Percentiles rank a stretch among this genome's conserved stretches.
phyloP scores from a whole-genome alignment of 1,140 invertebrate genomes.

The Portunus trituberculatus region DNA sequence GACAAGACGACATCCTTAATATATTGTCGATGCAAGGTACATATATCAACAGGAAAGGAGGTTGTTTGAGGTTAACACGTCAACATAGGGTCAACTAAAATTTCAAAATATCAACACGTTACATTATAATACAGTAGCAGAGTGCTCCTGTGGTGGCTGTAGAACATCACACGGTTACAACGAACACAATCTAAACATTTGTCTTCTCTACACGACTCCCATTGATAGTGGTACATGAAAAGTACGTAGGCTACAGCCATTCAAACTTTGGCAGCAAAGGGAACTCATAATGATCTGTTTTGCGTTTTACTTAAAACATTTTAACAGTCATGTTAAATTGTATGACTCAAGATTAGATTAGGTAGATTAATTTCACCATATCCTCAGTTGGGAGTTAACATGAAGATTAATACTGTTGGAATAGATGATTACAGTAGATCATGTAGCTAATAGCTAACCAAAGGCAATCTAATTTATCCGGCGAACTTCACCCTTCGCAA shows the following conservation, averaged over 20 bases:
- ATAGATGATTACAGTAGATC: not conserved
- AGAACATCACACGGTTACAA: too few relatives aligned
- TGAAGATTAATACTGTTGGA: not conserved
- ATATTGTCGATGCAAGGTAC: not conserved
- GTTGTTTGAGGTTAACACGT: not conserved
- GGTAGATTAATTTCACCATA: not conserved
- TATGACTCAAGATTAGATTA: not conserved
- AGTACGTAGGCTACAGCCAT: too few relatives aligned
- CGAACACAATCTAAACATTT: too few relatives aligned
- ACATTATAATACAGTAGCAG: too few relatives aligned
- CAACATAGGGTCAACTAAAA: not conserved
- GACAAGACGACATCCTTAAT: not conserved
- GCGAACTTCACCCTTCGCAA: not conserved
- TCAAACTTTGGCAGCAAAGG: too few relatives aligned
- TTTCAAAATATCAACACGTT: too few relatives aligned
- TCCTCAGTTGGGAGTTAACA: not conserved
- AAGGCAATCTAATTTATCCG: not conserved
- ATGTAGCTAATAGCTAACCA: not conserved
- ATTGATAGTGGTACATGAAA: too few relatives aligned
- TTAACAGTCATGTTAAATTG: not conserved
- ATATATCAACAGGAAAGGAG: not conserved
- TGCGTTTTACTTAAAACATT: not conserved
- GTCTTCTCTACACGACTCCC: too few relatives aligned
- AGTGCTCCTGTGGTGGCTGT: too few relatives aligned
- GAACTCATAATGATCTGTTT: not conserved